Evolutionary conservation across 2,113 vertebrate species (phyloP).

Genomic region (Salminus brasiliensis): DNA sequence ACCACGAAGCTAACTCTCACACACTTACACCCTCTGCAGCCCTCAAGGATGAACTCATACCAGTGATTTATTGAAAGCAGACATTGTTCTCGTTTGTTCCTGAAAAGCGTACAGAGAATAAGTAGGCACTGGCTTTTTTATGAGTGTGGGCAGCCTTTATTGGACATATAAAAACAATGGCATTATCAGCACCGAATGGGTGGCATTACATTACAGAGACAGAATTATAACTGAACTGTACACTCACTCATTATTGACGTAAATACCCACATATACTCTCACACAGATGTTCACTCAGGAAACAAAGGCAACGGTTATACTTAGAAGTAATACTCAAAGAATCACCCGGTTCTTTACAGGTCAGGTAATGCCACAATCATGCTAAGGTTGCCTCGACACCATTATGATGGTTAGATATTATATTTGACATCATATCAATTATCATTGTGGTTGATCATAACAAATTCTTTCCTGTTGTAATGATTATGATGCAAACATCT

Average conservation of each 20-base stretch:
- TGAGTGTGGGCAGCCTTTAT: constrained; percentile 52
- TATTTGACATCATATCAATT: neutral
- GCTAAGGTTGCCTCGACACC: too few species aligned
- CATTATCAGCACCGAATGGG: constrained; percentile 46
- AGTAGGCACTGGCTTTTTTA: constrained; percentile 54
- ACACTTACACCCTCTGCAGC: constrained; percentile 47
- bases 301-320: neutral
- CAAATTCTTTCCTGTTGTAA: too few species aligned
- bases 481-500: too few species aligned
- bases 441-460: too few species aligned
- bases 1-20: constrained; percentile 49
- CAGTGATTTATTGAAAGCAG: constrained; percentile 68
- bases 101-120: constrained; percentile 57
- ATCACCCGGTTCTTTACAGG: neutral
- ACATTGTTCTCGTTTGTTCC: constrained; percentile 59
- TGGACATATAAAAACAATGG: constrained; percentile 54
- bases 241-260: neutral
- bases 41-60: constrained; percentile 44
- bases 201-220: constrained; percentile 28
- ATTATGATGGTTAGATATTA: neutral
- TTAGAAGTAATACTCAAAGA: neutral
- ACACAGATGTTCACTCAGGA: neutral
- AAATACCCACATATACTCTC: neutral
- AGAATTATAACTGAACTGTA: constrained; percentile 7
- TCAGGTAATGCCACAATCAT: too few species aligned